These are phyloP conservation scores for Hypanus sabinus DNA, from an alignment of 2,113 vertebrate genomes.

Conservation along the genomic window DNA sequence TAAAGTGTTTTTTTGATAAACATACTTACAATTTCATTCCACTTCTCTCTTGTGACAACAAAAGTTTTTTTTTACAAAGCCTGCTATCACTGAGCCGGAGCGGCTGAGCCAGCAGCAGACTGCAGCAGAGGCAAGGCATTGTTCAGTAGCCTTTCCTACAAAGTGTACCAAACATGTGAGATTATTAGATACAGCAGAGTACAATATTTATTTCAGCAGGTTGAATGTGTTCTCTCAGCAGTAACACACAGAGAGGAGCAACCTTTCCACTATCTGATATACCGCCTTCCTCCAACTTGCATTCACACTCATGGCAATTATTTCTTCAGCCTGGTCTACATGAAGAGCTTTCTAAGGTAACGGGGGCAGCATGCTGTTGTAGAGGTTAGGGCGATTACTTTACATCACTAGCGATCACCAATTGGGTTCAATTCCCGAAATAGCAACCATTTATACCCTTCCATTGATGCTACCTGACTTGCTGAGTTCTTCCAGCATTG, in stretches of 20 bases:
- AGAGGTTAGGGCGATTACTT: no score
- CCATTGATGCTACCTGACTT: no score
- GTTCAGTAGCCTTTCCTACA: neutral
- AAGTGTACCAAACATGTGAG: neutral
- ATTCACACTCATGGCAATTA: neutral
- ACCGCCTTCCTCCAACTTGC: neutral
- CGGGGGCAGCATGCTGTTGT: no score
- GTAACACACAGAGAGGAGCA: neutral
- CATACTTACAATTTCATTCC: neutral
- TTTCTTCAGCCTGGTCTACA: neutral
- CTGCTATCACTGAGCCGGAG: neutral
- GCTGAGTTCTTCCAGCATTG: no score
- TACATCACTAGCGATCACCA: no score
- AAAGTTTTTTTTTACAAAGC: neutral
- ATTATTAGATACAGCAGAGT: neutral
- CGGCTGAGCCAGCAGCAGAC: neutral
- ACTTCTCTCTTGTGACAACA: neutral
- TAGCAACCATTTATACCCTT: no score
- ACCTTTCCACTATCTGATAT: neutral
- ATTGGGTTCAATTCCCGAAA: no score
- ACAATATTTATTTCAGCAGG: neutral
- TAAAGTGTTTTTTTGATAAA: neutral
- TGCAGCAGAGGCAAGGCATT: neutral
- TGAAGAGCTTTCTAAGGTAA: no score
- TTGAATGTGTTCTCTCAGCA: neutral